Conservation (phyloP, 1,140 invertebrate species). For the Platyscapa corneri region DNA sequence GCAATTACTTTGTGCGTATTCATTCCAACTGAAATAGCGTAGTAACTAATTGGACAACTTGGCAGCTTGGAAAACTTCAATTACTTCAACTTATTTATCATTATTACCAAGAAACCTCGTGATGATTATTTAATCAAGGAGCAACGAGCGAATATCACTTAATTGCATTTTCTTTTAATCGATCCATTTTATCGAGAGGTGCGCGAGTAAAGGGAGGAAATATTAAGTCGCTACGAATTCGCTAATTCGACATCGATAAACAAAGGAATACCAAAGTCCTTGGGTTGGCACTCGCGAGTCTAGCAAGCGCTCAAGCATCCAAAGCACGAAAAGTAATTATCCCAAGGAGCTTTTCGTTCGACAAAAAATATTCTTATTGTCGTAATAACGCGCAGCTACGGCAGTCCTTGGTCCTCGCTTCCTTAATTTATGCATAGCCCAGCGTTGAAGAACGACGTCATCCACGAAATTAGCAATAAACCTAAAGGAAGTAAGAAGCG, state of each 20-base stretch:
- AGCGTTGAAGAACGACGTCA: constrained; percentile 45
- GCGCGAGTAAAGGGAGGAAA: background rate
- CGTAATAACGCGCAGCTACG: constrained; percentile 35
- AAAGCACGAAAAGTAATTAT: constrained; percentile 50
- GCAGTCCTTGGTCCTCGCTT: background rate
- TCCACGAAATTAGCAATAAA: constrained; percentile 53
- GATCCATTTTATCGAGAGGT: too few relatives aligned
- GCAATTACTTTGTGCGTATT: too few relatives aligned
- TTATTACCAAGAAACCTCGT: too few relatives aligned
- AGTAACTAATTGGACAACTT: too few relatives aligned
- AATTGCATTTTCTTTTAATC: too few relatives aligned
- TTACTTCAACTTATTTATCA: too few relatives aligned
- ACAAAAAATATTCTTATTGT: constrained; percentile 52
- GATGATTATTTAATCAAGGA: too few relatives aligned
- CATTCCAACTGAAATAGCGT: too few relatives aligned
- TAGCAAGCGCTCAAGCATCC: constrained; percentile 26
- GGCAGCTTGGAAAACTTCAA: too few relatives aligned
- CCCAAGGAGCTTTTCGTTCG: constrained; percentile 34
- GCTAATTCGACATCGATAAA: background rate
- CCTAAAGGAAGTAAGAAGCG: constrained; percentile 49
- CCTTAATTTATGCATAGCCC: constrained; percentile 53
- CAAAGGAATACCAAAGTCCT: background rate
- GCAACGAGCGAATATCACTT: too few relatives aligned
- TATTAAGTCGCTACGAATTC: background rate
- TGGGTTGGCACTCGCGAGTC: background rate